Evolutionary conservation across 1,140 invertebrate genomes (phyloP).

Genomic region (Listronotus bonariensis): DNA sequence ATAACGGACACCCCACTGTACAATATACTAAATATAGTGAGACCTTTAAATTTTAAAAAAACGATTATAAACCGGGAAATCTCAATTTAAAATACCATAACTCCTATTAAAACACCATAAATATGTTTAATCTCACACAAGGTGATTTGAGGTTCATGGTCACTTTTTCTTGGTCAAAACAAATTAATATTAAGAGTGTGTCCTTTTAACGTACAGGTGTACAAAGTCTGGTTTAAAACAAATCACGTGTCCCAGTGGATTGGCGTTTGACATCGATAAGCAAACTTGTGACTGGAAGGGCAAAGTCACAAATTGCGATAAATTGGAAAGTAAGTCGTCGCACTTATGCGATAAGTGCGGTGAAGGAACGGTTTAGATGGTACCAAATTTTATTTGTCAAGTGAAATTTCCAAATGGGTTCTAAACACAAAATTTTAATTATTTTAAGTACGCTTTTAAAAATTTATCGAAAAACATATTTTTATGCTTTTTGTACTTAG

Average conservation of each 20-base stretch:
- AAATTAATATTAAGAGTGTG: slow-evolving; percentile 41
- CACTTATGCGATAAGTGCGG: slow-evolving; percentile 42
- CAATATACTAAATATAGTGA: no score
- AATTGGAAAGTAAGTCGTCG: slow-evolving; percentile 88
- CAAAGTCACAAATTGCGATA: slow-evolving; percentile 95
- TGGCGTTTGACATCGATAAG: slow-evolving; percentile 95
- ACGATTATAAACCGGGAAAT: no score
- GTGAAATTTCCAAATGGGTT: slow-evolving; percentile 12
- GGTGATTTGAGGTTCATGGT: slow-evolving; percentile 34
- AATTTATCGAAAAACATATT: no score
- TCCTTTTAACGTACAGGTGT: slow-evolving; percentile 68
- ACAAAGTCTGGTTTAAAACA: slow-evolving; percentile 90
- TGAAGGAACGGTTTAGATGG: slow-evolving; percentile 43
- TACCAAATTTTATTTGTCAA: background rate
- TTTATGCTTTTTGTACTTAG: no score
- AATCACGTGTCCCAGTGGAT: slow-evolving; percentile 91
- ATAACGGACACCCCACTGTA: no score
- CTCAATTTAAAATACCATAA: no score
- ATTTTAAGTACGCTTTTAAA: no score
- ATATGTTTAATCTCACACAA: no score
- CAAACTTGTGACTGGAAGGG: slow-evolving; percentile 97
- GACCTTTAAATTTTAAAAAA: no score
- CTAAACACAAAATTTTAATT: no score
- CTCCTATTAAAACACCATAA: no score
- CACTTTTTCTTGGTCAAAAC: slow-evolving; percentile 52